Conservation (phyloP, 2,113 vertebrate species). For the Paradoxurus hermaphroditus region DNA sequence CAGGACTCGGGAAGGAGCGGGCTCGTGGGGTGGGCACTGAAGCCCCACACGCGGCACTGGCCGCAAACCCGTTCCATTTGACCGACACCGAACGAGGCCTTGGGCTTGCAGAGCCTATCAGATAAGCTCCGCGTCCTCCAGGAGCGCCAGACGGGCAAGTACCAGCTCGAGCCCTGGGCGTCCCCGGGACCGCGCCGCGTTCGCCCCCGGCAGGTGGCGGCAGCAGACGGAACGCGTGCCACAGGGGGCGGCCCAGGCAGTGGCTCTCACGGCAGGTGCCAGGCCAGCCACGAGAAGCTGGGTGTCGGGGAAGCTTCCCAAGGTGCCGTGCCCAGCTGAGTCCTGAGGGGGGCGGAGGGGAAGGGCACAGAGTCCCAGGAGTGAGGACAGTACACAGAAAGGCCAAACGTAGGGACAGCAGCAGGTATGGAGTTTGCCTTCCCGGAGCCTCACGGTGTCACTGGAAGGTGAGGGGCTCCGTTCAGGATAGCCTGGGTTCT, state of each 20-base stretch:
- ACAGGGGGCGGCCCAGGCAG: background rate
- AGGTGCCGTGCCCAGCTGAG: fast-evolving
- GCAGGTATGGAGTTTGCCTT: background rate
- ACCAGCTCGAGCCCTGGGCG: fast-evolving
- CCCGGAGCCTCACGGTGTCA: fast-evolving
- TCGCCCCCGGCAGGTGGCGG: background rate
- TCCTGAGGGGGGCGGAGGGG: background rate
- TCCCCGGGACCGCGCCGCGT: fast-evolving
- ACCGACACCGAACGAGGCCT: background rate
- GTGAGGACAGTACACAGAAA: background rate
- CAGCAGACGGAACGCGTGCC: fast-evolving
- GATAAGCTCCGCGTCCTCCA: fast-evolving
- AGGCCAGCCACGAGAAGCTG: background rate
- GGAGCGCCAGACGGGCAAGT: background rate
- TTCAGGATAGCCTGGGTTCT: background rate
- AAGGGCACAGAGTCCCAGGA: fast-evolving
- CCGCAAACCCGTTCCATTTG: background rate
- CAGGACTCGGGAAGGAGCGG: fast-evolving
- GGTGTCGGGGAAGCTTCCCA: no score
- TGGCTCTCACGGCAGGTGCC: background rate
- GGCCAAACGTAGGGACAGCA: fast-evolving
- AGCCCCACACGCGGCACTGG: no score
- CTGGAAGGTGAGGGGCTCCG: background rate
- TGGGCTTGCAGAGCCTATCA: background rate
- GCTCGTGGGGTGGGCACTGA: background rate